A percentile compares a stretch with the other conserved stretches of the same genome.
These are phyloP conservation scores for Enoplosus armatus DNA, from an alignment of 2,797 vertebrate genomes.

Conservation along the genomic window DNA sequence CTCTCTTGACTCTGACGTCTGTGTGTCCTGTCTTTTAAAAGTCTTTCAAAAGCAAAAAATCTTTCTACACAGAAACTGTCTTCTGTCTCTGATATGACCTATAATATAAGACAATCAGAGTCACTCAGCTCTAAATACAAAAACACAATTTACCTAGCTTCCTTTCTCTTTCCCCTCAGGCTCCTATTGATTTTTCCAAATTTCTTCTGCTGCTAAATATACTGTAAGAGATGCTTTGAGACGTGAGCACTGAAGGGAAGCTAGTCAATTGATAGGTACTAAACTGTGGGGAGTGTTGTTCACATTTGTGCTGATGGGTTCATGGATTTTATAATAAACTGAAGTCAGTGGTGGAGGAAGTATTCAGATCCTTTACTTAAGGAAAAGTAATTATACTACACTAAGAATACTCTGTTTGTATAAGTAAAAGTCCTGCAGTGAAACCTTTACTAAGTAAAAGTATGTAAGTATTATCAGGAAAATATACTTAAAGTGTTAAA, in stretches of 20 bases:
- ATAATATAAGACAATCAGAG: conserved; percentile 15
- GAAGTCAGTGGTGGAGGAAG: background rate
- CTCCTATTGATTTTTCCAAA: conserved; percentile 78
- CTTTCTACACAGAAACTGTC: conserved; percentile 12
- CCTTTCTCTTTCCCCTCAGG: conserved; percentile 35
- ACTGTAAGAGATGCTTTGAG: conserved; percentile 53
- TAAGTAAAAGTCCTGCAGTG: too few relatives aligned
- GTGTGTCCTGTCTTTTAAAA: background rate
- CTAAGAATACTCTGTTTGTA: too few relatives aligned
- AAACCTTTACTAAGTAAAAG: too few relatives aligned
- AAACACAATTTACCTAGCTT: conserved; percentile 39
- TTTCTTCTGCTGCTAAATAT: conserved; percentile 69
- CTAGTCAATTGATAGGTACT: conserved; percentile 47
- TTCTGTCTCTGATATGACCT: conserved; percentile 23
- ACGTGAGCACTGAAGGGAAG: conserved; percentile 36
- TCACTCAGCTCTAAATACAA: conserved; percentile 42
- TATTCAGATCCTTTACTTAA: too few relatives aligned
- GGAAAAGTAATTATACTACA: too few relatives aligned
- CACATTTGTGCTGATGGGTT: conserved; percentile 41
- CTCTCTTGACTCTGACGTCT: background rate
- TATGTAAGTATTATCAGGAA: too few relatives aligned
- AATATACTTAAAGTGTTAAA: too few relatives aligned
- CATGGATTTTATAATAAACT: conserved; percentile 30
- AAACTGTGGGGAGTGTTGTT: conserved; percentile 30
- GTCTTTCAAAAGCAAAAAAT: conserved; percentile 29